Base-by-base conservation (phyloP, 2,113 vertebrate genomes). In the Thunnus maccoyii region DNA sequence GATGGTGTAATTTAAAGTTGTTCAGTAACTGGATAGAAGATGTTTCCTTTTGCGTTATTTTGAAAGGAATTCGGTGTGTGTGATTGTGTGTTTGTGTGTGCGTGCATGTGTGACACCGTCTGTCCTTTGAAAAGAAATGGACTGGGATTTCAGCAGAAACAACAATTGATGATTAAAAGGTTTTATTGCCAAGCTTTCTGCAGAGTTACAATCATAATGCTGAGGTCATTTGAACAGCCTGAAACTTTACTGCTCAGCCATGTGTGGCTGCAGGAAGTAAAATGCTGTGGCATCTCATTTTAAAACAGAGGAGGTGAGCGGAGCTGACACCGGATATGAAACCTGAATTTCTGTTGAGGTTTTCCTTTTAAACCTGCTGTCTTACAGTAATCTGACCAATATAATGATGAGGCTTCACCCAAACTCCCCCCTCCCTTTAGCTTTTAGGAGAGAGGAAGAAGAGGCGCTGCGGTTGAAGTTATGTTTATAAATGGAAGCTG, bases 111-210 rank as follows among this genome's bases (percentile, higher is more conserved):
- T 67, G 77, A 91, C 83, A 79, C 69, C 8, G 51, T 87, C 72
- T 86, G 76, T 82, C 78, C 87, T 91, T 91, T 93, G 89, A 92
- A 90, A 87, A 79, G 84, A 81, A 85, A 90, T 63, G 86, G 88
- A 91, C 85, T 75, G 76, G 65, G 67, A 90, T 90, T 91, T 91
- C 91, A 88, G 91, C 89, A 58, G 85, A 77, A 89, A 89, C 89
- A 86, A 85, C 89, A 89, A 91, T 90, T 91, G 90, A 93, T 93
- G 91, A 94, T 94, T 93, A 92, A 87, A 94, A 92, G 92, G 64
- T 89, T 88, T 81, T 83, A 86, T 87, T 90, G 86, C 86, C 76
- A 71, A 78, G 76, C 81, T 82, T 78, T 90, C 78, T 76, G 73
- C 87, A 82, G 82, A 89, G 88, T 78, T 90, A 84, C 86, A 93